Conservation (phyloP, 37 sponge, comb jelly and placozoan genomes). For the Chondrilla cf. caribensis region DNA sequence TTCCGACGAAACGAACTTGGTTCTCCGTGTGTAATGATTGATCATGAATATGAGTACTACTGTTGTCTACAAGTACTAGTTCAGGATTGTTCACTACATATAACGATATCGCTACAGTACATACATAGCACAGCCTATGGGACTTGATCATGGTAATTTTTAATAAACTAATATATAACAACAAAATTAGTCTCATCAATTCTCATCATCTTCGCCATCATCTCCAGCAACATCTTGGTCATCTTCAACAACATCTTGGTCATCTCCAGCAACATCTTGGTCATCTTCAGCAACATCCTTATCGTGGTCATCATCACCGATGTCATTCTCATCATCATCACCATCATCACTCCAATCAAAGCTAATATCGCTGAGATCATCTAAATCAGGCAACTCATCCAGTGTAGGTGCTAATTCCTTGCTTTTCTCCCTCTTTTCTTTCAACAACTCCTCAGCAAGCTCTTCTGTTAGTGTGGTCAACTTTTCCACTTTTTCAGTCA, state of each 20-base stretch:
- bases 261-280: not conserved
- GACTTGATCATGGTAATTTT: too few relatives aligned
- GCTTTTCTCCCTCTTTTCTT: not conserved
- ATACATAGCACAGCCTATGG: too few relatives aligned
- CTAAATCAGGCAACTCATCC: not conserved
- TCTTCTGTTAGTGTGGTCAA: not conserved
- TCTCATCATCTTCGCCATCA: constrained; percentile 2
- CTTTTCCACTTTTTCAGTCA: not conserved
- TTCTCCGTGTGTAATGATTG: too few relatives aligned
- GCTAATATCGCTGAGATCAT: not conserved
- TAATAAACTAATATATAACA: too few relatives aligned
- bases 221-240: not conserved
- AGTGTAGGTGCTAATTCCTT: not conserved
- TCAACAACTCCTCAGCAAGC: not conserved
- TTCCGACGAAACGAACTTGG: too few relatives aligned
- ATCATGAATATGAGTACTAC: too few relatives aligned
- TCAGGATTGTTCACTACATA: too few relatives aligned
- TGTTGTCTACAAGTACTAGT: too few relatives aligned
- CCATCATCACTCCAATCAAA: constrained; percentile 14
- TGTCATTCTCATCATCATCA: not conserved
- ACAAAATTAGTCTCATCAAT: too few relatives aligned
- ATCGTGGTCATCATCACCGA: not conserved
- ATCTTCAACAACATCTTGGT: not conserved
- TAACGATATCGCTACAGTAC: too few relatives aligned
- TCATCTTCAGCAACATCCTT: not conserved